Percentiles rank a stretch among this genome's conserved stretches.
Conservation (phyloP, 2,797 vertebrate genomes). For the Spea hammondii region DNA sequence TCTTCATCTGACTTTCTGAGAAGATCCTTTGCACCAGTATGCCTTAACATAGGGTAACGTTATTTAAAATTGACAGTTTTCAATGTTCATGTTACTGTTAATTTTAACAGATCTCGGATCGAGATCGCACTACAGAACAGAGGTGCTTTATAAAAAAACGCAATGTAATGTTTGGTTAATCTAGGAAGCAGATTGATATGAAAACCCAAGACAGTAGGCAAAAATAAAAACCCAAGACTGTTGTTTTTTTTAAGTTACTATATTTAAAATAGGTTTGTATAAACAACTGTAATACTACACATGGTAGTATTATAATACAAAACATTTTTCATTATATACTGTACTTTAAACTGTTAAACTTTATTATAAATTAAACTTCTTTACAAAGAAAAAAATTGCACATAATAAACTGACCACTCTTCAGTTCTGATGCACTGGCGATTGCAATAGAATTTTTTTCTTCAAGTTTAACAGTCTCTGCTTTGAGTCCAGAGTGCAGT, state of each 20-base stretch:
- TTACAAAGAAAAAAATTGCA: slow-evolving; percentile 84
- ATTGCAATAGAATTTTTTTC: slow-evolving; percentile 80
- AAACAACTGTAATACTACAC: slow-evolving; percentile 77
- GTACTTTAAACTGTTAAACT: slow-evolving; percentile 83
- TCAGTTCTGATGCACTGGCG: slow-evolving; percentile 79
- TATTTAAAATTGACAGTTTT: too few species aligned
- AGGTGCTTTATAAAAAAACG: too few species aligned
- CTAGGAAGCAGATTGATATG: too few species aligned
- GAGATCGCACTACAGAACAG: too few species aligned
- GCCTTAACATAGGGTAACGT: too few species aligned
- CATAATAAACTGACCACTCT: slow-evolving; percentile 80
- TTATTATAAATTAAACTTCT: slow-evolving; percentile 86
- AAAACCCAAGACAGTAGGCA: too few species aligned
- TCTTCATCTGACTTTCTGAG: too few species aligned
- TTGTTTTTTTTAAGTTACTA: slow-evolving; percentile 57
- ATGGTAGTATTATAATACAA: slow-evolving; percentile 69
- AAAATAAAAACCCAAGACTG: not conserved
- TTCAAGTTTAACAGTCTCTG: slow-evolving; percentile 82
- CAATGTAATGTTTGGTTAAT: too few species aligned
- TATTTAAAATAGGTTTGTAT: slow-evolving; percentile 84
- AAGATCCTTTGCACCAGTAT: too few species aligned
- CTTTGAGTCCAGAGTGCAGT: slow-evolving; percentile 78
- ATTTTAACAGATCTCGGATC: too few species aligned
- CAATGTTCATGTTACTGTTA: too few species aligned
- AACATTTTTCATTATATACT: slow-evolving; percentile 71